phyloP scores from a whole-genome alignment of 2,888 invertebrate genomes.

The Hydriomena furcata region DNA sequence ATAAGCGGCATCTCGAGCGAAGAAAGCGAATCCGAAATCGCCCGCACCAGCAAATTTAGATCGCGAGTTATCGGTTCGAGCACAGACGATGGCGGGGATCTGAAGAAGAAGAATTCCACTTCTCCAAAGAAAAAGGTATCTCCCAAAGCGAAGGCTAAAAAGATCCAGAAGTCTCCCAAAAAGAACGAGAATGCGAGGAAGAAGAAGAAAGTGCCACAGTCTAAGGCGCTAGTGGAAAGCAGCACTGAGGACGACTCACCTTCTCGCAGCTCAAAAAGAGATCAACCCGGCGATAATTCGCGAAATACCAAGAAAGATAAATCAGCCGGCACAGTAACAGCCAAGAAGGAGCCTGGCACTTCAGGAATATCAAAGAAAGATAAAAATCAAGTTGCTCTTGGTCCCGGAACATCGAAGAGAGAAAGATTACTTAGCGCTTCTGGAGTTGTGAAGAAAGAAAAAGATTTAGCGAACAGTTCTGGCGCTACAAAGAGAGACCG shows the following conservation, averaged over 20 bases:
- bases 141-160: constrained; percentile 68
- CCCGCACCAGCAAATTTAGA: constrained; percentile 59
- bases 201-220: constrained; percentile 75
- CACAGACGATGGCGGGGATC: constrained; percentile 79
- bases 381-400: constrained; percentile 2
- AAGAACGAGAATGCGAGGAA: constrained; percentile 63
- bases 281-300: constrained; percentile 72
- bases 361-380: constrained; percentile 21
- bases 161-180: constrained; percentile 58
- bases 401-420: constrained; percentile 8
- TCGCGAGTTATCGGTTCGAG: constrained; percentile 77
- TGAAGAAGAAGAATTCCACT: constrained; percentile 59
- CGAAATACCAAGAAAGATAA: constrained; percentile 19
- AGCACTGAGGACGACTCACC: constrained; percentile 85
- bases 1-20: constrained; percentile 85
- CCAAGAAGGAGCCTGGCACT: constrained; percentile 12
- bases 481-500: constrained; percentile 6
- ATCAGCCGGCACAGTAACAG: not conserved
- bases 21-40: constrained; percentile 71
- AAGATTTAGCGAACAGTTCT: not conserved
- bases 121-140: constrained; percentile 78
- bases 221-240: constrained; percentile 80
- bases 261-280: constrained; percentile 61
- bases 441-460: constrained; percentile 43
- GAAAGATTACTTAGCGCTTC: constrained; percentile 16